These are phyloP conservation scores for Lysandra coridon DNA, from an alignment of 2,888 invertebrate species.

Conservation along the genomic window DNA sequence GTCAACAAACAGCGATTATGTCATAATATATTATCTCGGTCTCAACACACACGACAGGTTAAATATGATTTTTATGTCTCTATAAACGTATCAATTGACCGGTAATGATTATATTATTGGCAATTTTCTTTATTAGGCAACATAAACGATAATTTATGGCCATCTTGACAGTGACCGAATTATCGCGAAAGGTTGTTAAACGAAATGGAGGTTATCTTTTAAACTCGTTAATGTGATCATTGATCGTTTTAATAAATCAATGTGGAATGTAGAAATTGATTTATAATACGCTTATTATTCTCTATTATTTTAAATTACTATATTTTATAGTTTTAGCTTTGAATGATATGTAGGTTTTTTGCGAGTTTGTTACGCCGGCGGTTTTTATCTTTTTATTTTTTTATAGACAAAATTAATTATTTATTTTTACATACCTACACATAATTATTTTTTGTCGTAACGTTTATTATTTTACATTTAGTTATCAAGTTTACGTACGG, in stretches of 20 bases:
- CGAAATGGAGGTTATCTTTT: constrained; percentile 3
- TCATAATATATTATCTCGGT: neutral
- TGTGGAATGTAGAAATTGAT: neutral
- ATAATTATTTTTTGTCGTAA: neutral
- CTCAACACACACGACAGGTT: neutral
- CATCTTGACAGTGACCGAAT: constrained; percentile 31
- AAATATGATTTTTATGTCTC: constrained; percentile 29
- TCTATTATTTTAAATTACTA: neutral
- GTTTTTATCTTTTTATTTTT: neutral
- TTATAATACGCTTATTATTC: neutral
- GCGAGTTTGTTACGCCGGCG: neutral
- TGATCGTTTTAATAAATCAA: constrained; percentile 19
- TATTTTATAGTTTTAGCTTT: neutral
- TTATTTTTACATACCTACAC: neutral
- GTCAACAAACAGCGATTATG: neutral
- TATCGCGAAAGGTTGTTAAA: constrained; percentile 28
- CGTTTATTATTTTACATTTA: neutral
- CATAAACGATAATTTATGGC: constrained; percentile 26
- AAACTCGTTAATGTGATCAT: constrained; percentile 1
- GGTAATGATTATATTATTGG: constrained; percentile 30
- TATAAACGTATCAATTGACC: constrained; percentile 19
- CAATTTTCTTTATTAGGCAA: constrained; percentile 28
- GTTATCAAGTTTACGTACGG: neutral
- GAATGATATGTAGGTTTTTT: neutral
- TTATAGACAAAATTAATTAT: neutral